These are phyloP conservation scores for Gari tellinella DNA, from an alignment of 2,888 invertebrate genomes.

Conservation along the genomic window DNA sequence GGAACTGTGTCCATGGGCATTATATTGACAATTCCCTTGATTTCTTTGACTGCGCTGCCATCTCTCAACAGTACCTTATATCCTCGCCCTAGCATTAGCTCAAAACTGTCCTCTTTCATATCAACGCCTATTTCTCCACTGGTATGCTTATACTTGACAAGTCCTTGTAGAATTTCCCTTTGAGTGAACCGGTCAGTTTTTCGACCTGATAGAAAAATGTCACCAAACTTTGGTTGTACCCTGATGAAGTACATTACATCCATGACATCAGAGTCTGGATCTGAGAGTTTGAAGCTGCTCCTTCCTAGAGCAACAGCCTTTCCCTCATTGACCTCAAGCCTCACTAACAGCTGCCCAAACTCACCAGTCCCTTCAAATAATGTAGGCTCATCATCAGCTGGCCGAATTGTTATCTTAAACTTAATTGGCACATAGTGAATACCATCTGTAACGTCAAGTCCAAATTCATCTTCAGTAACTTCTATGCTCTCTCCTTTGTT, in stretches of 20 bases:
- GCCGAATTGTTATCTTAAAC: conserved; percentile 76
- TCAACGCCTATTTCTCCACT: conserved; percentile 80
- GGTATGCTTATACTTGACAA: conserved; percentile 79
- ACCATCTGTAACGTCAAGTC: conserved; percentile 83
- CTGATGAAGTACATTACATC: conserved; percentile 77
- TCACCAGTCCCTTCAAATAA: conserved; percentile 62
- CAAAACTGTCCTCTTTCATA: conserved; percentile 75
- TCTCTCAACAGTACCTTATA: conserved; percentile 73
- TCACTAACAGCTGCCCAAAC: conserved; percentile 70
- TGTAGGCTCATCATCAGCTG: conserved; percentile 80
- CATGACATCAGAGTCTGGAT: conserved; percentile 78
- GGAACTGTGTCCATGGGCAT: conserved; percentile 80
- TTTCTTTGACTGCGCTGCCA: conserved; percentile 73
- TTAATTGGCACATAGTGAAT: conserved; percentile 80
- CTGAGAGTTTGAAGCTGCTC: conserved; percentile 73
- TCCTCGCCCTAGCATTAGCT: conserved; percentile 76
- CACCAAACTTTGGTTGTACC: conserved; percentile 74
- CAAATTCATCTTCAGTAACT: conserved; percentile 76
- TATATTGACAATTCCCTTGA: conserved; percentile 77
- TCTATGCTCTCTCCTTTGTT: conserved; percentile 76
- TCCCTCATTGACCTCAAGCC: conserved; percentile 76
- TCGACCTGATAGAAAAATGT: conserved; percentile 68
- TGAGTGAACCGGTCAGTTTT: conserved; percentile 80
- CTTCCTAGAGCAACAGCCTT: conserved; percentile 68
- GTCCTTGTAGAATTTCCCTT: conserved; percentile 72